Evolutionary conservation across 2,113 vertebrate species (phyloP).

Genomic region (Callaeas wilsoni): DNA sequence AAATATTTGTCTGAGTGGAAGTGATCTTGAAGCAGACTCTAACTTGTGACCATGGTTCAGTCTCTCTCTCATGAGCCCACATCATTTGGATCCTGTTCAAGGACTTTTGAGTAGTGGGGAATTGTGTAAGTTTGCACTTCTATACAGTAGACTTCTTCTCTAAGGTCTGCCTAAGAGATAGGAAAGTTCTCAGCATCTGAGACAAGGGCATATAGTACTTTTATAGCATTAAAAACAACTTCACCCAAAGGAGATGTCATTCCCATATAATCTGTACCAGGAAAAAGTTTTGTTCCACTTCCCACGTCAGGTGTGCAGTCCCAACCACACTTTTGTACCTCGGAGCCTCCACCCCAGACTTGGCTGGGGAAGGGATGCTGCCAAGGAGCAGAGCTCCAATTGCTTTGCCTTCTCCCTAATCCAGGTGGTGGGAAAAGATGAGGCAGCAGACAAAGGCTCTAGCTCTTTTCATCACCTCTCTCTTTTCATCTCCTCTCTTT

Average conservation of each 20-base stretch:
- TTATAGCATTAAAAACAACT: not conserved
- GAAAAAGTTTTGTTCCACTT: not conserved
- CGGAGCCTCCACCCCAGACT: not conserved
- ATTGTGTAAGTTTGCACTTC: not conserved
- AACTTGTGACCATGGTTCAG: not conserved
- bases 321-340: not conserved
- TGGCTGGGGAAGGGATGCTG: not conserved
- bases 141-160: not conserved
- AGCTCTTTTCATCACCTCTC: not conserved
- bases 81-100: not conserved
- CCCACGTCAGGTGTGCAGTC: not conserved
- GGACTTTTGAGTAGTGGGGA: not conserved
- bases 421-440: not conserved
- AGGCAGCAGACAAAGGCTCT: not conserved
- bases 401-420: not conserved
- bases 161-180: not conserved
- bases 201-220: not conserved
- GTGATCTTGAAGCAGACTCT: not conserved
- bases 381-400: not conserved
- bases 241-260: not conserved
- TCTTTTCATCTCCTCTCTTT: not conserved
- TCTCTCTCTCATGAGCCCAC: not conserved
- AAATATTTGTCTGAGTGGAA: conserved; percentile 3
- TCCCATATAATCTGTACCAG: not conserved
- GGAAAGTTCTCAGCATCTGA: not conserved